A percentile compares a stretch with the other conserved stretches of the same genome.
Evolutionary conservation across 2,797 vertebrate genomes (phyloP).

Genomic region (Uromys caudimaculatus): DNA sequence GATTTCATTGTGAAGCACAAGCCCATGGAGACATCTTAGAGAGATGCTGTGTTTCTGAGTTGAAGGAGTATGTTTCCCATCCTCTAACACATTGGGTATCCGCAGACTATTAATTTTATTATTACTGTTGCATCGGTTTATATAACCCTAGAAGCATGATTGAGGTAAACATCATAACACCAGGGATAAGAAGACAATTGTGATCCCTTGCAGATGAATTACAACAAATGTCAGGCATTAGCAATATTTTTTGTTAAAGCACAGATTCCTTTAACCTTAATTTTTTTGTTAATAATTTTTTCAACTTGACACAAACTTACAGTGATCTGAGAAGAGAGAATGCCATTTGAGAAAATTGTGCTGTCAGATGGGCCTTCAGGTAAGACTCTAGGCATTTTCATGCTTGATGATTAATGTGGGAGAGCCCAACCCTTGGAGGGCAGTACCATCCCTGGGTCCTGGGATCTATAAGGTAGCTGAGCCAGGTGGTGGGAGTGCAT

Average conservation of each 20-base stretch:
- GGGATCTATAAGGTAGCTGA: neutral
- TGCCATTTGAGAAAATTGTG: neutral
- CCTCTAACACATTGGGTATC: constrained; percentile 48
- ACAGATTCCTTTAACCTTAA: constrained; percentile 2
- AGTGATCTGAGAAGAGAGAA: neutral
- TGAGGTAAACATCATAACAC: neutral
- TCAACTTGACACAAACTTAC: neutral
- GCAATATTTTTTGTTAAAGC: neutral
- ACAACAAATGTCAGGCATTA: neutral
- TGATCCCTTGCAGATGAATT: neutral
- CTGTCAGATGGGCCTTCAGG: no score
- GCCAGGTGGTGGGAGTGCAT: neutral
- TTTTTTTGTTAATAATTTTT: neutral
- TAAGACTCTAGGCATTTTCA: neutral
- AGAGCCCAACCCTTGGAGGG: neutral
- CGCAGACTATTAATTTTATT: constrained; percentile 49
- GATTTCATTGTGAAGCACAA: constrained; percentile 12
- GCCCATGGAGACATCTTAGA: neutral
- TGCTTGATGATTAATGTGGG: neutral
- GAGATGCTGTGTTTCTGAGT: neutral
- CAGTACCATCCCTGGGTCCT: neutral
- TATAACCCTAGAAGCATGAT: neutral
- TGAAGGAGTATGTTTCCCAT: neutral
- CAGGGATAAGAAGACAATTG: neutral
- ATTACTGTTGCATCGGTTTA: neutral